These are phyloP conservation scores for Oegoconia quadripuncta DNA, from an alignment of 2,888 invertebrate genomes.

Conservation along the genomic window DNA sequence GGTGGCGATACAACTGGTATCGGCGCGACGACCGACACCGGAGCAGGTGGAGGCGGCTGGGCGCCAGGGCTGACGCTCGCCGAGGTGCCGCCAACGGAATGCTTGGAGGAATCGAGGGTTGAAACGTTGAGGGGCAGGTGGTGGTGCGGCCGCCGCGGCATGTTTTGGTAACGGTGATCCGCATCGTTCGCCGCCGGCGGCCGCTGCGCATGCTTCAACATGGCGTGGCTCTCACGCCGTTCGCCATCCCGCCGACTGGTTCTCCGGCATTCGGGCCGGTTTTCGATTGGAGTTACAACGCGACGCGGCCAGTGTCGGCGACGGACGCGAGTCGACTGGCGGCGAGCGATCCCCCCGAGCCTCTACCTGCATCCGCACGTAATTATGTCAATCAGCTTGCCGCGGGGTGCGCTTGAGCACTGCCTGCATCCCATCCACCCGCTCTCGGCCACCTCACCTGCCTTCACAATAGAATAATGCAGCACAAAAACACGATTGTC, in stretches of 20 bases:
- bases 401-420: slow-evolving; percentile 40
- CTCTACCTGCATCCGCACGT: slow-evolving; percentile 52
- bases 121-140: slow-evolving; percentile 84
- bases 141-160: slow-evolving; percentile 79
- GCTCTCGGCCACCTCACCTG: slow-evolving; percentile 28
- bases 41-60: slow-evolving; percentile 42
- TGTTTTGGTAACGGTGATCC: slow-evolving; percentile 77
- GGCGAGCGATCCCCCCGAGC: slow-evolving; percentile 20
- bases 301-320: slow-evolving; percentile 43
- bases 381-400: slow-evolving; percentile 61
- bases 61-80: slow-evolving; percentile 80
- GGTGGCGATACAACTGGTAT: slow-evolving; percentile 61
- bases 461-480: slow-evolving; percentile 46
- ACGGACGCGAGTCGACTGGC: slow-evolving; percentile 54
- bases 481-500: slow-evolving; percentile 24
- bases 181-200: slow-evolving; percentile 75
- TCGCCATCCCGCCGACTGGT: slow-evolving; percentile 66
- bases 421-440: slow-evolving; percentile 8
- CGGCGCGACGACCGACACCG: slow-evolving; percentile 46
- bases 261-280: slow-evolving; percentile 60
- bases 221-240: slow-evolving; percentile 68
- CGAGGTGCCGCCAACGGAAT: slow-evolving; percentile 79
- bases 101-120: slow-evolving; percentile 83
- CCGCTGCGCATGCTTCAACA: slow-evolving; percentile 87
- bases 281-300: slow-evolving; percentile 22